These are phyloP conservation scores for Muscicapa adusta DNA, from an alignment of 2,113 vertebrate genomes.

Conservation along the genomic window DNA sequence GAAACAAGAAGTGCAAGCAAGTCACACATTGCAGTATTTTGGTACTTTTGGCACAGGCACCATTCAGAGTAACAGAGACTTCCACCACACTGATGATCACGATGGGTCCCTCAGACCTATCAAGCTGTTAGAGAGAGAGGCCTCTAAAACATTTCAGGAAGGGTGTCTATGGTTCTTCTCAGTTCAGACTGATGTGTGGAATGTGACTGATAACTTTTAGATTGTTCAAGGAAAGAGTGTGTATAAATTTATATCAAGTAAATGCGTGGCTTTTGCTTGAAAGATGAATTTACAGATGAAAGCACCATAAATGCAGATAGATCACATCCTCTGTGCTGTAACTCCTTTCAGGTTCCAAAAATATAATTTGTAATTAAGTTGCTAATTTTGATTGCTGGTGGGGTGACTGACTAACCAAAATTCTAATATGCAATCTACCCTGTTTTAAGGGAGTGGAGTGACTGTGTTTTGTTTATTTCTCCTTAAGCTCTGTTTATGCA, in stretches of 20 bases:
- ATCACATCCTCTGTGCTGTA: background rate
- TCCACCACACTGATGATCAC: background rate
- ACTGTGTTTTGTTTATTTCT: constrained; percentile 1
- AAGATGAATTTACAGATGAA: background rate
- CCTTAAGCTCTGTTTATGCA: constrained; percentile 12
- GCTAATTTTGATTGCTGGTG: constrained; percentile 3
- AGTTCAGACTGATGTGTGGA: background rate
- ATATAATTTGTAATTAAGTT: background rate
- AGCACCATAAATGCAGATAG: background rate
- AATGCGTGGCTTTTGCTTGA: background rate
- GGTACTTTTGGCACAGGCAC: background rate
- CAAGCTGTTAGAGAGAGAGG: background rate
- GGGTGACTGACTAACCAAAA: constrained; percentile 31
- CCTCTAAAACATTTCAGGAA: background rate
- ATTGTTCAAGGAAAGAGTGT: background rate
- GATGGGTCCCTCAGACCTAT: background rate
- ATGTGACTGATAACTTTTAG: background rate
- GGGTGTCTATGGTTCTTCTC: background rate
- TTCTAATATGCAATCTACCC: background rate
- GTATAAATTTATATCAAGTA: background rate
- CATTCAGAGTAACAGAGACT: background rate
- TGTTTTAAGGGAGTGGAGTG: background rate
- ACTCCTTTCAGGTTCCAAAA: background rate
- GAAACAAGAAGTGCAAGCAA: background rate
- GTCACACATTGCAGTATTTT: background rate